Evolutionary conservation across 2,113 vertebrate genomes (phyloP).

Genomic region (Gila orcuttii): DNA sequence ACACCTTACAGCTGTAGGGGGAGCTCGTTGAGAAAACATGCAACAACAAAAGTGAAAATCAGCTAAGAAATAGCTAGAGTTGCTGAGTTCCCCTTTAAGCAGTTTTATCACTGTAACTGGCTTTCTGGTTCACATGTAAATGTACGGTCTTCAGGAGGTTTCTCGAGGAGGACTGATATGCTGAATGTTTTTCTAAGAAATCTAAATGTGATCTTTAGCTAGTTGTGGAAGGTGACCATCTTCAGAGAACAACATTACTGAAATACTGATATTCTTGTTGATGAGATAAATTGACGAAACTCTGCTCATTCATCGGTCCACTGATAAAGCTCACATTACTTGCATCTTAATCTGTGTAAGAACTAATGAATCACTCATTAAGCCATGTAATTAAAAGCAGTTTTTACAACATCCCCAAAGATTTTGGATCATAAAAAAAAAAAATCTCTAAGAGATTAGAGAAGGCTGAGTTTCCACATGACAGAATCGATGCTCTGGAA

Average conservation of each 20-base stretch:
- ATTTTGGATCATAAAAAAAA: background rate
- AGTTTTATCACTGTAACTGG: too few relatives aligned
- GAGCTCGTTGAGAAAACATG: too few relatives aligned
- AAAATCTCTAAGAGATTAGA: too few relatives aligned
- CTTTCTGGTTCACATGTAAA: too few relatives aligned
- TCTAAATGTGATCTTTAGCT: background rate
- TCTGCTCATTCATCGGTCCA: conserved; percentile 4
- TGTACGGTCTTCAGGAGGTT: background rate
- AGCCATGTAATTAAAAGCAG: background rate
- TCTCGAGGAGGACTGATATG: background rate
- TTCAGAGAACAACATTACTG: background rate
- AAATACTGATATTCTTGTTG: conserved; percentile 50
- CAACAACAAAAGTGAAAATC: too few relatives aligned
- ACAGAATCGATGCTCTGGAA: too few relatives aligned
- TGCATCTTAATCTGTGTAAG: conserved; percentile 30
- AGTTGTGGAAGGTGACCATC: background rate
- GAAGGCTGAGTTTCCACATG: too few relatives aligned
- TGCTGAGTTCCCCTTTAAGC: too few relatives aligned
- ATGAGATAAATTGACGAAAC: conserved; percentile 29
- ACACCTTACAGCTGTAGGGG: too few relatives aligned
- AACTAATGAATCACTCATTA: background rate
- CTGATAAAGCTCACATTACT: background rate
- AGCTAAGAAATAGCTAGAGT: too few relatives aligned
- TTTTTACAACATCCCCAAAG: background rate
- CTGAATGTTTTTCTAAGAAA: background rate